Base-by-base conservation (phyloP, 1,140 invertebrate species). In the Kradibia gibbosae region DNA sequence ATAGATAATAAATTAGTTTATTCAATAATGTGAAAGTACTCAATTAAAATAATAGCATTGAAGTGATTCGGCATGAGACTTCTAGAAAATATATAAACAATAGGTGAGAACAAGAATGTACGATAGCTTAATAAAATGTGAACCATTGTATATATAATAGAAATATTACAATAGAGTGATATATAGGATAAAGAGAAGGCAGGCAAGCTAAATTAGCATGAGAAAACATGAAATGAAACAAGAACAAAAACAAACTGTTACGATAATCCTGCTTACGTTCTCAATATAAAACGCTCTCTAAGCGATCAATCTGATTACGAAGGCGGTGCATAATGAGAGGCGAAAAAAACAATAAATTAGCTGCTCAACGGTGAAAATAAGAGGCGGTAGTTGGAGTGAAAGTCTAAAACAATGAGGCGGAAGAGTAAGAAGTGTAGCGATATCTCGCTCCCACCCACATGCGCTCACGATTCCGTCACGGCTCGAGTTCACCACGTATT, bases 401-500 rank as follows among this genome's bases (percentile, higher is more conserved):
- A 48, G 70, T 48, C 3, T 17, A 71, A 28, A 28, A 39, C 34
- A 71, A 71, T 71, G n/a, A 5, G 31, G n/a, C 11, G 67, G 13
- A 39, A 25, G 67, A 36, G 67, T n/a, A 28, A 45, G 42, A 25
- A 28, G 65, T 42, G 22, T 1, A 22, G 3, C 11, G 42, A 48
- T 22, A 15, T 17, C 15, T 25, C 39, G 20, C 3, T 34, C 57
- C 15, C 42, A 4, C n/a, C 8, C 36, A 45, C 57, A 76, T 11
- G 20, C 10, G 78, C 86, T 84, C 82, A 60, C 13, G 13, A 28
- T 7, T 57, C 17, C 57, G 81, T 80, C 70, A 45, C 42, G 83
- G 83, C 13, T 45, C 82, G 88, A 87, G 89, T 90, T 89, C 86
- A 87, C 86, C 88, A 89, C 87, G 89, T 89, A 90, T 90, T 73